Conservation (phyloP, 2,888 invertebrate genomes). For the Tachina grossa region DNA sequence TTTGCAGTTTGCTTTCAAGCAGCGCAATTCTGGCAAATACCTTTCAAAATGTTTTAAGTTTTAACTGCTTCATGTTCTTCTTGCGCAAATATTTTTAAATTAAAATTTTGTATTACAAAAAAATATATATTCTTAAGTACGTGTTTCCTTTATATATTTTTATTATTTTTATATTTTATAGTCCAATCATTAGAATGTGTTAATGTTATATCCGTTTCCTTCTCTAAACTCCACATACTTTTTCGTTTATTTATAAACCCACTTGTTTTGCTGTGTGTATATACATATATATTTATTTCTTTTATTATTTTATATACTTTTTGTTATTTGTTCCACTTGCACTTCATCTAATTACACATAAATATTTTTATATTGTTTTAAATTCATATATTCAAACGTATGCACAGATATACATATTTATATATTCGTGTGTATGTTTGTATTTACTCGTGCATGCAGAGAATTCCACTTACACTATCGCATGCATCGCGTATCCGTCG, state of each 20-base stretch:
- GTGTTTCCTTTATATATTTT: constrained; percentile 19
- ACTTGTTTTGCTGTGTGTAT: constrained; percentile 17
- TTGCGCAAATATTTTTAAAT: not conserved
- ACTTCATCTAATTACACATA: constrained; percentile 64
- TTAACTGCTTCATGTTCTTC: not conserved
- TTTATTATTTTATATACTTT: constrained; percentile 44
- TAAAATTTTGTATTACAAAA: constrained; percentile 27
- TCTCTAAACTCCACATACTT: constrained; percentile 1
- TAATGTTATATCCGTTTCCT: constrained; percentile 49
- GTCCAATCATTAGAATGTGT: constrained; percentile 51
- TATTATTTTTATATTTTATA: constrained; percentile 22
- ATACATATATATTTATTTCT: constrained; percentile 5
- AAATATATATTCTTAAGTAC: constrained; percentile 9
- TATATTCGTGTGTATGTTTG: not conserved
- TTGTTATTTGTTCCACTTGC: constrained; percentile 43
- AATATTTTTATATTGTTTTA: constrained; percentile 57
- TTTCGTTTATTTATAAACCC: not conserved
- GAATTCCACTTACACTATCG: constrained; percentile 5
- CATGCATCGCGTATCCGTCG: constrained; percentile 1
- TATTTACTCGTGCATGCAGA: not conserved
- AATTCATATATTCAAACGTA: constrained; percentile 18
- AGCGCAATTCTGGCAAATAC: not conserved
- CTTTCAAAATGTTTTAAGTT: not conserved
- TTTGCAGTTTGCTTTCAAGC: not conserved
- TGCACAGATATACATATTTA: not conserved